phyloP scores from a whole-genome alignment of 2,888 invertebrate species.

The Melanostoma mellinum region DNA sequence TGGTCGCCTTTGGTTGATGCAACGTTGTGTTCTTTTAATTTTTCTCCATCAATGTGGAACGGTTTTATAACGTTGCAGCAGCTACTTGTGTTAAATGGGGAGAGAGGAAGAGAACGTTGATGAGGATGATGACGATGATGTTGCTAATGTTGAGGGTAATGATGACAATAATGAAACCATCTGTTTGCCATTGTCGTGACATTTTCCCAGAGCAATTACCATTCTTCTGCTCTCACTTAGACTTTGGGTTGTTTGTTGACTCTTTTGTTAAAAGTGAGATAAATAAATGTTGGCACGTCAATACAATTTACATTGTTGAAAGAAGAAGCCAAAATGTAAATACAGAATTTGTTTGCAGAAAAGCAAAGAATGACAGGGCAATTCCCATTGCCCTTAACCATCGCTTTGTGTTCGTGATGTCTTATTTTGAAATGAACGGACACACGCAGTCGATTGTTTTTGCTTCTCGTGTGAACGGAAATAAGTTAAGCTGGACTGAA shows the following conservation, averaged over 20 bases:
- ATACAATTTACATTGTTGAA: slow-evolving; percentile 44
- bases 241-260: not conserved
- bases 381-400: slow-evolving; percentile 10
- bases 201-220: slow-evolving; percentile 72
- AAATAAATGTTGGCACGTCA: slow-evolving; percentile 62
- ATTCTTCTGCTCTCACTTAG: slow-evolving; percentile 54
- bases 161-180: slow-evolving; percentile 70
- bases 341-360: slow-evolving; percentile 19
- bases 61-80: not conserved
- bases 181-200: slow-evolving; percentile 68
- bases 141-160: slow-evolving; percentile 58
- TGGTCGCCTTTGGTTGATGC: slow-evolving; percentile 32
- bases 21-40: slow-evolving; percentile 30
- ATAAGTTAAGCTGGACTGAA: slow-evolving; percentile 34
- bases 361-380: not conserved
- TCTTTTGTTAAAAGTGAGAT: slow-evolving; percentile 54
- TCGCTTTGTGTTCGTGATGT: not conserved
- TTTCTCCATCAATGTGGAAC: slow-evolving; percentile 37
- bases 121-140: slow-evolving; percentile 41
- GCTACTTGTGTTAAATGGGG: slow-evolving; percentile 24
- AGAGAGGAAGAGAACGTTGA: slow-evolving; percentile 1
- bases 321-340: slow-evolving; percentile 17
- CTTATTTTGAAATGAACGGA: not conserved
- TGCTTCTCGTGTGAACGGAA: slow-evolving; percentile 48
- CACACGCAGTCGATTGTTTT: slow-evolving; percentile 12